phyloP scores from a whole-genome alignment of 2,797 vertebrate species.

The Artibeus lituratus region DNA sequence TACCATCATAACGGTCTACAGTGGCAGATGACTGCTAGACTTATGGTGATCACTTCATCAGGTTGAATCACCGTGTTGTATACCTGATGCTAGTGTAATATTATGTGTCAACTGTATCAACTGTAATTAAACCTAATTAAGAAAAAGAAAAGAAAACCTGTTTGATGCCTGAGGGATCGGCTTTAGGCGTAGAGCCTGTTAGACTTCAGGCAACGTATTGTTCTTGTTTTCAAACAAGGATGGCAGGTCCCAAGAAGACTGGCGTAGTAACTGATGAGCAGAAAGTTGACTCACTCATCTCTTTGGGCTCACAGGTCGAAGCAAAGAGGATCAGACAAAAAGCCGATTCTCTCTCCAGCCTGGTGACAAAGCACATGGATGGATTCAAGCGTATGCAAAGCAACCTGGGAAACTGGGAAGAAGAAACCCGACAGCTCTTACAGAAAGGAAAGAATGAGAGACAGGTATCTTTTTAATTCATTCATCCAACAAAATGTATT shows the following conservation, averaged over 20 bases:
- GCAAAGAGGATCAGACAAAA: slow-evolving; percentile 76
- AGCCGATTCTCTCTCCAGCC: slow-evolving; percentile 65
- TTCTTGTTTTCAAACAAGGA: background rate
- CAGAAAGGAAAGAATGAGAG: slow-evolving; percentile 71
- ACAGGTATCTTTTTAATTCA: slow-evolving; percentile 71
- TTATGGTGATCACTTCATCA: background rate
- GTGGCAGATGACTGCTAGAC: background rate
- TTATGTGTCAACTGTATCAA: background rate
- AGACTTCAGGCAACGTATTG: background rate
- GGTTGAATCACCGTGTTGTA: background rate
- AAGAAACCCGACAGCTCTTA: slow-evolving; percentile 78
- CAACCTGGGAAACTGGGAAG: slow-evolving; percentile 74
- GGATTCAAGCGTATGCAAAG: slow-evolving; percentile 74
- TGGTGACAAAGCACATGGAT: slow-evolving; percentile 72
- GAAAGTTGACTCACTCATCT: background rate
- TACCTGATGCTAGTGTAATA: background rate
- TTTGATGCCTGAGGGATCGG: background rate
- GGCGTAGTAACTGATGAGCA: background rate
- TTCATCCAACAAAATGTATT: background rate
- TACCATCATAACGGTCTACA: background rate
- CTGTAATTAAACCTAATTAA: background rate
- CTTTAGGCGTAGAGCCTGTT: background rate
- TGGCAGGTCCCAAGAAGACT: background rate
- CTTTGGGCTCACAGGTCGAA: slow-evolving; percentile 77
- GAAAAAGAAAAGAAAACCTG: background rate